Percentiles rank a stretch among this genome's conserved stretches.
phyloP scores from a whole-genome alignment of 2,888 invertebrate species.

The Thelaira solivaga region DNA sequence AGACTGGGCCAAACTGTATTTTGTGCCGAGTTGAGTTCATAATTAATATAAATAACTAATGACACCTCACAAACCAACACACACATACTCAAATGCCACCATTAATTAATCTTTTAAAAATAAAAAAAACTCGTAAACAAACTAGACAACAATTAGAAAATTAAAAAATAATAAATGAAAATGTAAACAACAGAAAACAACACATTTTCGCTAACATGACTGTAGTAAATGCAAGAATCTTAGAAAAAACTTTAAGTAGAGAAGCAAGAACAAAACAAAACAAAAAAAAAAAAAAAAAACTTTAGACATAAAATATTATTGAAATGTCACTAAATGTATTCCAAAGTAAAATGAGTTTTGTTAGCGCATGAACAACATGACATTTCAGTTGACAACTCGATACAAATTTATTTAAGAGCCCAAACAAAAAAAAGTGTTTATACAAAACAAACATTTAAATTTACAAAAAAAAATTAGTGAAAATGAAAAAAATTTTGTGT shows the following conservation, averaged over 20 bases:
- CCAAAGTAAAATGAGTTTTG: constrained; percentile 55
- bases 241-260: neutral
- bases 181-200: constrained; percentile 4
- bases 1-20: no score
- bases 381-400: constrained; percentile 63
- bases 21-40: no score
- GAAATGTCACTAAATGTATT: constrained; percentile 56
- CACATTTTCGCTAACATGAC: constrained; percentile 25
- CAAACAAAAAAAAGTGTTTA: neutral
- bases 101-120: no score
- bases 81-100: no score
- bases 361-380: constrained; percentile 59
- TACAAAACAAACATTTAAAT: constrained; percentile 8
- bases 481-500: neutral
- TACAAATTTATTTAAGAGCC: constrained; percentile 26
- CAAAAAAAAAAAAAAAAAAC: neutral
- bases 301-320: constrained; percentile 40
- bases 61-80: no score
- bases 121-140: no score
- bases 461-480: neutral
- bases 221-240: constrained; percentile 12
- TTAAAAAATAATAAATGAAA: no score
- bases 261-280: neutral
- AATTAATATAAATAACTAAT: no score
- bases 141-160: no score